Conservation (phyloP, 2,113 vertebrate species). For the Albula goreensis region DNA sequence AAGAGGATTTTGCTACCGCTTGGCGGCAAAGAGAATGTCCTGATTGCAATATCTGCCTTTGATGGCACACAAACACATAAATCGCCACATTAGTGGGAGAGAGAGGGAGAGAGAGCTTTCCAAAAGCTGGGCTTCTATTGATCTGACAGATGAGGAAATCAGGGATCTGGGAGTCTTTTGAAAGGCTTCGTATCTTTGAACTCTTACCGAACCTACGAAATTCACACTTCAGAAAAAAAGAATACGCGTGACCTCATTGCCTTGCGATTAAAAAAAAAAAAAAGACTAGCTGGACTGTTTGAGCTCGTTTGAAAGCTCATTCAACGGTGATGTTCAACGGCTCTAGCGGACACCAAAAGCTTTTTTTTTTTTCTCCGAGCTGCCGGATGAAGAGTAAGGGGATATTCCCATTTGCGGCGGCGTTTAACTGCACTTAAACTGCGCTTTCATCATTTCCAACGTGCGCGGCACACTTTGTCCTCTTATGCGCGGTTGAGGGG, state of each 20-base stretch:
- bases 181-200: neutral
- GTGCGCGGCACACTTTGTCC: constrained; percentile 62
- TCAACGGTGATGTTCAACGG: constrained; percentile 59
- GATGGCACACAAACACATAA: neutral
- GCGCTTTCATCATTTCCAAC: constrained; percentile 61
- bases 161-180: neutral
- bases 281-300: constrained; percentile 51
- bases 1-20: neutral
- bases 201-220: neutral
- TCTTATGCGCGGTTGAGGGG: constrained; percentile 70
- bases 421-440: constrained; percentile 60
- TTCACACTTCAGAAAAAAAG: neutral
- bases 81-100: neutral
- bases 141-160: neutral
- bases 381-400: neutral
- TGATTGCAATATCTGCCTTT: neutral
- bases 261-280: constrained; percentile 20
- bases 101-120: neutral
- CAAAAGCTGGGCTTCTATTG: neutral
- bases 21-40: neutral
- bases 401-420: neutral
- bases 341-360: constrained; percentile 51
- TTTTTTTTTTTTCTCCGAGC: constrained; percentile 27
- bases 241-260: neutral
- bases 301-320: constrained; percentile 59